These are phyloP conservation scores for Ctena decussata DNA, from an alignment of 2,888 invertebrate species.

Conservation along the genomic window DNA sequence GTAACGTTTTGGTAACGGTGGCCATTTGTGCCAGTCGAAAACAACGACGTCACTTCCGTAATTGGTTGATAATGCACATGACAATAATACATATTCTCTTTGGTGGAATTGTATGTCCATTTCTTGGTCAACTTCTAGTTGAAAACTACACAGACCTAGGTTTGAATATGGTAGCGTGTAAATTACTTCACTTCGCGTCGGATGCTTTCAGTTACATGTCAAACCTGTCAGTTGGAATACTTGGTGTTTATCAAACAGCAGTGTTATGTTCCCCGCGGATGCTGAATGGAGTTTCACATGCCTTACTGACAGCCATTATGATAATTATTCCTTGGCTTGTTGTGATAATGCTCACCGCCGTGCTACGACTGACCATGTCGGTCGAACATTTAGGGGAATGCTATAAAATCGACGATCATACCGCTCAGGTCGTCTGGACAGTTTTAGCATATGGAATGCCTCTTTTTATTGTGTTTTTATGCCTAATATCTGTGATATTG, in stretches of 20 bases:
- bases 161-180: constrained; percentile 42
- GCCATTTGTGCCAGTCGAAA: constrained; percentile 45
- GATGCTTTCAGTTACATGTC: constrained; percentile 55
- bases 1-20: constrained; percentile 33
- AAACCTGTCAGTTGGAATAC: constrained; percentile 53
- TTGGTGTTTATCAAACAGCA: constrained; percentile 56
- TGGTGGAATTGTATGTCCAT: constrained; percentile 52
- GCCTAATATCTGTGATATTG: constrained; percentile 39
- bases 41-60: constrained; percentile 58
- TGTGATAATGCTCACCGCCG: constrained; percentile 46
- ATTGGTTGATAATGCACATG: constrained; percentile 59
- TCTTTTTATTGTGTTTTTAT: constrained; percentile 26
- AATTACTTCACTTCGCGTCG: constrained; percentile 42
- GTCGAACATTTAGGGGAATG: constrained; percentile 57
- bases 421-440: constrained; percentile 57
- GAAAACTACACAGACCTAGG: constrained; percentile 21
- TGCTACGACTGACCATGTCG: constrained; percentile 61
- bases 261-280: constrained; percentile 47
- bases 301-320: constrained; percentile 51
- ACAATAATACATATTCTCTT: constrained; percentile 51
- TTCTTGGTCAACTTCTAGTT: constrained; percentile 41
- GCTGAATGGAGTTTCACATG: constrained; percentile 54
- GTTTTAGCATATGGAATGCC: constrained; percentile 46
- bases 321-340: constrained; percentile 61
- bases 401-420: constrained; percentile 51